A percentile compares a stretch with the other conserved stretches of the same genome.
Conservation (phyloP, 2,113 vertebrate species). For the Cettia cetti region DNA sequence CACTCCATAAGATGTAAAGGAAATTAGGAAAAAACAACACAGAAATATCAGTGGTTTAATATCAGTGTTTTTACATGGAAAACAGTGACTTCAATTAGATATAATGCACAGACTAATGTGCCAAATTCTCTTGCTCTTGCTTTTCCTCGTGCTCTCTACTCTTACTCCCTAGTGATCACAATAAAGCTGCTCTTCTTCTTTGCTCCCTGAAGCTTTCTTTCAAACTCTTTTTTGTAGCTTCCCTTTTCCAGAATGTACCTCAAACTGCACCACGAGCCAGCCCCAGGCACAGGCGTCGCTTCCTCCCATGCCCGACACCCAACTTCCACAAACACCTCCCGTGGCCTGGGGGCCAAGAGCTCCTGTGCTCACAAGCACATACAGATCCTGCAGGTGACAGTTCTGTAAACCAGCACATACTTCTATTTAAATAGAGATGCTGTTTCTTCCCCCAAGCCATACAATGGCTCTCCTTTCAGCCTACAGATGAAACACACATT, state of each 20-base stretch:
- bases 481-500: background rate
- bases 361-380: background rate
- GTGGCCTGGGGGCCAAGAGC: background rate
- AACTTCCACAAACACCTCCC: background rate
- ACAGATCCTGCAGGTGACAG: background rate
- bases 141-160: background rate
- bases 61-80: background rate
- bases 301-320: background rate
- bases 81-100: background rate
- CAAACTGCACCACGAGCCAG: accelerated
- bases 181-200: background rate
- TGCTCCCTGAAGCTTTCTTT: background rate
- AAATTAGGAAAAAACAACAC: background rate
- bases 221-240: background rate
- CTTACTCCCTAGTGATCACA: background rate
- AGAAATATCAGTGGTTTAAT: background rate
- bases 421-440: background rate
- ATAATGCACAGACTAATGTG: background rate
- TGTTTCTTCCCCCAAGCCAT: background rate
- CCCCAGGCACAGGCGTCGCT: accelerated
- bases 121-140: background rate
- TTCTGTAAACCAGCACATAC: background rate
- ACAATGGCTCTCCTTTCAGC: background rate
- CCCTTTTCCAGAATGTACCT: background rate
- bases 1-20: background rate